Conservation (phyloP, 92 coral and sea anemone genomes). For the Porites lobata region DNA sequence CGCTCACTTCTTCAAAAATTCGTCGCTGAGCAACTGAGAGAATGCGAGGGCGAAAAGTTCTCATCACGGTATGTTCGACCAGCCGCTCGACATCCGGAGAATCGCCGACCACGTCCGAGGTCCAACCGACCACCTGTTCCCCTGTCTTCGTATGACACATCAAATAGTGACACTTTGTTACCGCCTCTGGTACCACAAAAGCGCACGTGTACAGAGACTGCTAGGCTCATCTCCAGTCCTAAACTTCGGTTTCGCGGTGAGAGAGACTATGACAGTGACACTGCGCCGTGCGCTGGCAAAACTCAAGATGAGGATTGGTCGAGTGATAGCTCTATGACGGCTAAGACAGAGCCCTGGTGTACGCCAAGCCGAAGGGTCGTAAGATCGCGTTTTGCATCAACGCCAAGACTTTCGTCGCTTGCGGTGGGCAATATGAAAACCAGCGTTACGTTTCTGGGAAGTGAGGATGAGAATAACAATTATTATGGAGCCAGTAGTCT, state of each 20-base stretch:
- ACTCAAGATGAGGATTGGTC: constrained; percentile 71
- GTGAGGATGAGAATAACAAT: constrained; percentile 70
- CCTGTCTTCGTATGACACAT: constrained; percentile 58
- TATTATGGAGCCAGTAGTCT: constrained; percentile 14
- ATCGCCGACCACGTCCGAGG: constrained; percentile 64
- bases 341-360: constrained; percentile 87
- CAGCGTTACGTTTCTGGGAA: constrained; percentile 83
- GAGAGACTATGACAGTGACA: constrained; percentile 82
- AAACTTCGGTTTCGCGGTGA: constrained; percentile 63
- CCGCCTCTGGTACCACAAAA: constrained; percentile 91
- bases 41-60: constrained; percentile 72
- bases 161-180: constrained; percentile 72
- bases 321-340: constrained; percentile 88
- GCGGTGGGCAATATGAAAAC: constrained; percentile 55
- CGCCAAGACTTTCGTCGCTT: constrained; percentile 56
- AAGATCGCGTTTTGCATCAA: constrained; percentile 30
- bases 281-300: constrained; percentile 50
- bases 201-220: constrained; percentile 72
- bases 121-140: constrained; percentile 62
- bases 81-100: constrained; percentile 36
- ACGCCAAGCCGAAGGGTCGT: constrained; percentile 39
- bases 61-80: constrained; percentile 44
- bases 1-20: constrained; percentile 86
- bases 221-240: constrained; percentile 79
- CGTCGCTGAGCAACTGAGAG: constrained; percentile 94